Conservation (phyloP, 2,113 vertebrate genomes). For the Narcine bancroftii region DNA sequence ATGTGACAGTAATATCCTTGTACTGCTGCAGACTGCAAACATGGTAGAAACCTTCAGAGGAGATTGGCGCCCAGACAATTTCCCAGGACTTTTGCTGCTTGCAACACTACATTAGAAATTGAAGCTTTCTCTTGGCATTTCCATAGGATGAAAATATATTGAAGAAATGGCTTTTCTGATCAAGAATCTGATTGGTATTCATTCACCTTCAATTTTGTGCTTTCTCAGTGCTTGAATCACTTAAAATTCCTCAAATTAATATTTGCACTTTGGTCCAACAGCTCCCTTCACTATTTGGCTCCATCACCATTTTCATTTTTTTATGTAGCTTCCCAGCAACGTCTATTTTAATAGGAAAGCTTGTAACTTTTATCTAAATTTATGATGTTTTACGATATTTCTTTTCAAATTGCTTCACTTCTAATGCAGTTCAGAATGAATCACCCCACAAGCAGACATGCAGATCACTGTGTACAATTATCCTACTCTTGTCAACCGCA, state of each 20-base stretch:
- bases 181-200: background rate
- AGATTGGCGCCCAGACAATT: background rate
- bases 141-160: background rate
- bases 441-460: too few relatives aligned
- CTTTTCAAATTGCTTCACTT: background rate
- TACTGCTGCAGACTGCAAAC: background rate
- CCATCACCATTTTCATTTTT: background rate
- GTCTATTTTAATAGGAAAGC: background rate
- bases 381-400: background rate
- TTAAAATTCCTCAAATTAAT: background rate
- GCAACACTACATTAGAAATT: background rate
- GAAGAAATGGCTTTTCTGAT: background rate
- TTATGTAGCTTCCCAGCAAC: background rate
- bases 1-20: background rate
- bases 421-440: background rate
- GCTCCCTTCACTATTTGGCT: background rate
- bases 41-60: background rate
- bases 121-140: background rate
- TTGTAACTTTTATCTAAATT: background rate
- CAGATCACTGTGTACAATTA: too few relatives aligned
- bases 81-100: background rate
- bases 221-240: background rate
- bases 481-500: too few relatives aligned
- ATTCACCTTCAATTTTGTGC: background rate
- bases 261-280: background rate